These are phyloP conservation scores for Psephotus haematonotus DNA, from an alignment of 2,113 vertebrate genomes.

Conservation along the genomic window DNA sequence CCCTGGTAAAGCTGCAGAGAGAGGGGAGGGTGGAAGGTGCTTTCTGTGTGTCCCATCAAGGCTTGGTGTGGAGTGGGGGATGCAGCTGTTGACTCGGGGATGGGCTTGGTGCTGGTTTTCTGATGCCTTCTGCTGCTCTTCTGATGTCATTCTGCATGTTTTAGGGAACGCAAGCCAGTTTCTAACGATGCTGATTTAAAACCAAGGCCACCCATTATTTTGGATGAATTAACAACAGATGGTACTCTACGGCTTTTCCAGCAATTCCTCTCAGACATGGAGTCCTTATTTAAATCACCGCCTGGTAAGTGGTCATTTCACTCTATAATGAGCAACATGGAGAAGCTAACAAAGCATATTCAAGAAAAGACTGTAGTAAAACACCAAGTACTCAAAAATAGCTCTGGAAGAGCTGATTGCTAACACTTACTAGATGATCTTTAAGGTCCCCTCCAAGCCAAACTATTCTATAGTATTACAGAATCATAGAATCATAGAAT, in stretches of 20 bases:
- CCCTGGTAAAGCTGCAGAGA: background rate
- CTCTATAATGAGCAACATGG: background rate
- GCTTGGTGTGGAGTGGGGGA: background rate
- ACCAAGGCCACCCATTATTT: fast-evolving
- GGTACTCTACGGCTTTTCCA: fast-evolving
- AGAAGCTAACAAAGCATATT: background rate
- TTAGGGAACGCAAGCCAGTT: fast-evolving
- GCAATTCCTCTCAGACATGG: background rate
- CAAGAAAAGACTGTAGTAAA: background rate
- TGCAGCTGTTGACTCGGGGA: background rate
- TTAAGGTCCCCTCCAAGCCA: background rate
- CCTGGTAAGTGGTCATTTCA: background rate
- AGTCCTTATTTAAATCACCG: fast-evolving
- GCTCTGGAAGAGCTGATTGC: background rate
- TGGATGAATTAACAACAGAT: background rate
- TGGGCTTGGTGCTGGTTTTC: background rate
- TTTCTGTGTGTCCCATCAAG: background rate
- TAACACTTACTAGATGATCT: background rate
- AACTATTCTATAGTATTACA: background rate
- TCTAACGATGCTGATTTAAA: fast-evolving
- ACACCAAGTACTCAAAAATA: background rate
- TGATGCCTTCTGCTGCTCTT: background rate
- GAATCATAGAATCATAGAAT: too few relatives aligned
- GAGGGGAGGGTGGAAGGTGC: background rate
- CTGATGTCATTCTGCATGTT: background rate